Base-by-base conservation (phyloP, 2,113 vertebrate species). In the Campylorhamphus procurvoides region DNA sequence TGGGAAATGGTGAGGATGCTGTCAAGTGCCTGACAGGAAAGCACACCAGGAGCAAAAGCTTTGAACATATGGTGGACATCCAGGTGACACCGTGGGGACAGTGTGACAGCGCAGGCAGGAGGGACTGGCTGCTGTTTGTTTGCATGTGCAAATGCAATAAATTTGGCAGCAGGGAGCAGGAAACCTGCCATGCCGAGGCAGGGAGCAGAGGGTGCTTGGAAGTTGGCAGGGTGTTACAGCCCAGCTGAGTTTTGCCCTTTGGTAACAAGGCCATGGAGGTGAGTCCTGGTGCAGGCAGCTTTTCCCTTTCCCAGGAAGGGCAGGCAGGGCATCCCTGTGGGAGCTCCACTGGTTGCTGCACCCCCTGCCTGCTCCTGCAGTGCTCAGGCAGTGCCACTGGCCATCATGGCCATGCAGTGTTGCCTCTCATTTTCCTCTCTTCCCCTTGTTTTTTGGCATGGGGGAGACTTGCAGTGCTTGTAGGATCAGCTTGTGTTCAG, bases 351-450 rank as follows among this genome's bases (percentile, higher is more conserved):
- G 0, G 22, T 23, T 47, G 9, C 60, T 59, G 87, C 67, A 19
- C 27, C 12, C 25, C n/a, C 25, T 9, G 37, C 69, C 64, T 3
- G 5, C 37, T 40, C 39, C 35, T 23, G 42, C 37, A 42, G 13
- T 8, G 11, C 82, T 50, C 0, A 0, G 82, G 49, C 63, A 52
- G 33, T 4, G 6, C 59, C 49, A 24, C 22, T 33, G 62, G 42
- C 44, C 29, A 4, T 0, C 29, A 4, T 0, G 1, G 50, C 25
- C 46, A 7, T 8, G 19, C 50, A 9, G 20, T 1, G 5, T 8
- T 33, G 11, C n/a, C 67, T 55, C 22, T 42, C 3, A 1, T 44
- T 86, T 20, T 44, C 24, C n/a, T 27, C 75, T 29, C 53, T 68
- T 68, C 14, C 14, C 56, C 28, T 40, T 14, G 16, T 29, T 31